Evolutionary conservation across 2,888 invertebrate species (phyloP), one percentile per base, ranked within the genome.

Genomic region (Polydrusus cervinus): DNA sequence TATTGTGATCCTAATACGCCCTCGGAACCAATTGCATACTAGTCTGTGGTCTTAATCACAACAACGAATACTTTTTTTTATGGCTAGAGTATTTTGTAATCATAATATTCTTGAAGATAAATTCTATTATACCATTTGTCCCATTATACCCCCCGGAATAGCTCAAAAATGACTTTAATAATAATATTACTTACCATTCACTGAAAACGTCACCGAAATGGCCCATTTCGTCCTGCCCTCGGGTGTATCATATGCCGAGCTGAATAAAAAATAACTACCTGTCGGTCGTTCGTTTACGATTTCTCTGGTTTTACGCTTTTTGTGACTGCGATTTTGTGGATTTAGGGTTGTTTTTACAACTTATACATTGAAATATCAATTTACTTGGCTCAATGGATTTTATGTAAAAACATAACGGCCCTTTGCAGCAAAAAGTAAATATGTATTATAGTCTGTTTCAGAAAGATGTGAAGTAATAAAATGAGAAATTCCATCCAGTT

Each of bases 191-290:
- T 57, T 16, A 57, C 57, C 16, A 57, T 57, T 57, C 30, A 57
- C 57, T n/a, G 14, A n/a, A 34, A 57, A 38, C 25, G 57, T 38
- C 34, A 7, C 57, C 16, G 57, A 34, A 57, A 57, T 57, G 57
- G 38, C 14, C 57, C 57, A 57, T 57, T 57, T 57, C 38, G 16
- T 34, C 6, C 16, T 16, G 57, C 57, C 38, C 38, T 38, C 11
- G 57, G 57, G 38, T 38, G n/a, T 57, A 57, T 57, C 57, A 38
- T 57, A 57, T 57, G 57, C 38, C 57, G 38, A 13, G 57, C 11
- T 57, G 57, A 57, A 57, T 57, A 57, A 57, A 57, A 57, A 57
- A 57, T 57, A 57, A 57, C 57, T 57, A 57, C 57, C 38, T 57
- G 57, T 57, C 57, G 38, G 57, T 16, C 57, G 57, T 57, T 57